Evolutionary conservation across 2,113 vertebrate species (phyloP), one percentile per base, ranked within the genome.

Genomic region (Suricata suricatta): DNA sequence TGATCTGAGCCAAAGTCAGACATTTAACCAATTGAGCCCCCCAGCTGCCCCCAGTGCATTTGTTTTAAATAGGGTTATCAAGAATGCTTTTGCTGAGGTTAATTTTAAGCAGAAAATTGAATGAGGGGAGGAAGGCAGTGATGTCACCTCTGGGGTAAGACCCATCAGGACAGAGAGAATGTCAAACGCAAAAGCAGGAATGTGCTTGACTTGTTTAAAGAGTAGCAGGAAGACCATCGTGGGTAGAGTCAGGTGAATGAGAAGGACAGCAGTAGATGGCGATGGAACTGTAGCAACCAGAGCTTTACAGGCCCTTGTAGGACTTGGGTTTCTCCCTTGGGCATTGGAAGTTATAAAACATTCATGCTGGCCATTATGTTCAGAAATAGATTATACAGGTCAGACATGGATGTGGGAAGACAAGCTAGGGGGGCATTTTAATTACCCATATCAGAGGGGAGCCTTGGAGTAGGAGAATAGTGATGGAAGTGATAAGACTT

Each of bases 251-350:
- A 0, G 4, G 44, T 19, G 38, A 71, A 35, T 35, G 88, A 92
- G 35, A 79, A 19, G 44, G 33, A 25, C 2, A 44, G 10, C 12
- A 15, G 7, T 5, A 25, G 41, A 31, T 38, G 17, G 71, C 41
- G 16, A 2, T 0, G 5, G n/a, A 81, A 69, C 23, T 38, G 7
- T 0, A n/a, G 13, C 0, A 1, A 0, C n/a, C 33, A n/a, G 29
- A 16, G 29, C 3, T 33, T 71, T 41, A 7, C 0, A 29, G 52
- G 47, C 13, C 64, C 27, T 47, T 68, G 16, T 33, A 72, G 74
- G 88, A 25, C 38, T 41, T 54, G 21, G 17, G 29, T 50, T 93
- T 83, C 74, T n/a, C 66, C 13, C 44, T 33, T 19, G 50, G 31
- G 9, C 31, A 80, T 3, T 81, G 54, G 19, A 54, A 63, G 52